Percentiles rank a stretch among this genome's conserved stretches.
Conservation (phyloP, 2,113 vertebrate species). For the Jaculus jaculus region DNA sequence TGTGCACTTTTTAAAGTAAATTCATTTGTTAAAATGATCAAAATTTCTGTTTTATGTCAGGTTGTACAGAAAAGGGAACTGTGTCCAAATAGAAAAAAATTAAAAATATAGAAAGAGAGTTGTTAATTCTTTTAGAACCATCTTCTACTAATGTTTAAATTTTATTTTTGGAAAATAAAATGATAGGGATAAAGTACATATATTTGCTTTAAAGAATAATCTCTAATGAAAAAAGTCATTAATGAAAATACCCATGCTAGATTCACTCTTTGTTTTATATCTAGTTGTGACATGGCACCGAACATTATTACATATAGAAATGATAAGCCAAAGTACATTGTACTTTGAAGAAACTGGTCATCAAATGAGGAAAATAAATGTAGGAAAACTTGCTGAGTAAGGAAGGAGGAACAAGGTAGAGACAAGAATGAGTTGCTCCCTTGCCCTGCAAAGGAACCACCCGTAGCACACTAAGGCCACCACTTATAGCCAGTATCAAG, state of each 20-base stretch:
- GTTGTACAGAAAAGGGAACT: not conserved
- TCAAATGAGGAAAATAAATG: not conserved
- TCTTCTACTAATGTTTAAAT: not conserved
- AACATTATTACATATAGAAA: not conserved
- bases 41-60: not conserved
- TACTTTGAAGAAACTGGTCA: not conserved
- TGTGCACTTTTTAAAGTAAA: conserved; percentile 90
- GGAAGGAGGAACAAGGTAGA: not conserved
- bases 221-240: not conserved
- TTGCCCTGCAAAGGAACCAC: no score
- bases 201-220: not conserved
- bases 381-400: accelerated
- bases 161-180: not conserved
- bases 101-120: not conserved
- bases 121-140: not conserved
- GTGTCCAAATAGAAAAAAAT: not conserved
- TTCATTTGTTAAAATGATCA: not conserved
- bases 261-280: not conserved
- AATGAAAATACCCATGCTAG: not conserved
- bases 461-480: accelerated
- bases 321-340: not conserved
- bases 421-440: no score
- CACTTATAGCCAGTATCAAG: not conserved
- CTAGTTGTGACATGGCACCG: not conserved
- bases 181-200: not conserved